phyloP scores from a whole-genome alignment of 2,113 vertebrate species.

The Corythornis vintsioides region DNA sequence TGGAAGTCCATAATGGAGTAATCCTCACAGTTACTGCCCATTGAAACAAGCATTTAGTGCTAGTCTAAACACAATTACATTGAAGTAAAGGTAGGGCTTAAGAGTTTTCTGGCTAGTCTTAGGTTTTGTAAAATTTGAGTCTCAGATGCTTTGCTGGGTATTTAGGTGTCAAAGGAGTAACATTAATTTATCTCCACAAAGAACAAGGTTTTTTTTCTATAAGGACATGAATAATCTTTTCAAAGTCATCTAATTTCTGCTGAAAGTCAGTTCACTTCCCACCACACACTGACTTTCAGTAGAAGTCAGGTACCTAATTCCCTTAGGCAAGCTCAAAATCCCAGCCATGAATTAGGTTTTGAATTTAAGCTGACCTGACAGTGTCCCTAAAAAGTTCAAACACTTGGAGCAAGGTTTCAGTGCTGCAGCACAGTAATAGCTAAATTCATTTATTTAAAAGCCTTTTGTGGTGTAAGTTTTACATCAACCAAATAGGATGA shows the following conservation, averaged over 20 bases:
- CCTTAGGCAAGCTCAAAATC: background rate
- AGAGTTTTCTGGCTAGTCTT: background rate
- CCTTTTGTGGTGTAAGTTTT: slow-evolving; percentile 8
- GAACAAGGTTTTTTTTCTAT: background rate
- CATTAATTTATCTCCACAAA: background rate
- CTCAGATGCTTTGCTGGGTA: background rate
- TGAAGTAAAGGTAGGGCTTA: background rate
- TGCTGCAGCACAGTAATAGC: background rate
- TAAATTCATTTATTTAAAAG: slow-evolving; percentile 59
- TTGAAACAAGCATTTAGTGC: background rate
- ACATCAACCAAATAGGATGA: background rate
- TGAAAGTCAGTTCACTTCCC: slow-evolving; percentile 5
- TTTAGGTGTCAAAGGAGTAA: background rate
- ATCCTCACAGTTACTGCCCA: background rate
- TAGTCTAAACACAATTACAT: background rate
- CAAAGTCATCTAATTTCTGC: background rate
- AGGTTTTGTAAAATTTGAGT: background rate
- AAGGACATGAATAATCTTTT: background rate
- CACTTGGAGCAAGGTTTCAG: background rate
- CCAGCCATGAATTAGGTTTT: background rate
- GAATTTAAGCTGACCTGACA: slow-evolving; percentile 32
- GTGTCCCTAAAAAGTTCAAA: background rate
- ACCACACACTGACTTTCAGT: background rate
- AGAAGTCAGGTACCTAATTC: slow-evolving; percentile 4
- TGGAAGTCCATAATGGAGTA: background rate